Evolutionary conservation across 2,888 invertebrate species (phyloP).

Genomic region (Portevinia maculata): DNA sequence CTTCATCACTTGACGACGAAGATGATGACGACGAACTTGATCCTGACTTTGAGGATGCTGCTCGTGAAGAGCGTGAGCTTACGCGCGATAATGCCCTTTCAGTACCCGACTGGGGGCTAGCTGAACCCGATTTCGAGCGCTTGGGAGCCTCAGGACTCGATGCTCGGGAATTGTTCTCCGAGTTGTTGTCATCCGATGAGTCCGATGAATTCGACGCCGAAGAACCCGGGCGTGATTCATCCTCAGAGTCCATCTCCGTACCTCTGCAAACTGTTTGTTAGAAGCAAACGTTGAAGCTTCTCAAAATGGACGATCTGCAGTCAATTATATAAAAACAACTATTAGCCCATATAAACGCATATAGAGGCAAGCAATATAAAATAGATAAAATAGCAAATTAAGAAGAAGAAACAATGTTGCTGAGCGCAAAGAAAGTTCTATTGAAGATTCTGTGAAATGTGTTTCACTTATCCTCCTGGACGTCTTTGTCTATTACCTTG

Average conservation of each 20-base stretch:
- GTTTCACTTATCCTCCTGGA: constrained; percentile 9
- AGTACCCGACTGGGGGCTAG: constrained; percentile 58
- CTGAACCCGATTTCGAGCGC: constrained; percentile 75
- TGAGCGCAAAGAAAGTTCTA: neutral
- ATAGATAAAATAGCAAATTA: constrained; percentile 3
- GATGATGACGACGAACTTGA: constrained; percentile 79
- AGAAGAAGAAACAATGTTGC: constrained; percentile 10
- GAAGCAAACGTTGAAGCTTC: constrained; percentile 57
- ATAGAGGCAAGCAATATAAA: neutral
- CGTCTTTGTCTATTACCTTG: neutral
- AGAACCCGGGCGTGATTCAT: constrained; percentile 81
- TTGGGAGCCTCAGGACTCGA: constrained; percentile 75
- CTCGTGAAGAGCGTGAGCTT: constrained; percentile 80
- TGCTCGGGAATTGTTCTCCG: constrained; percentile 81
- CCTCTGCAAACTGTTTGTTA: constrained; percentile 25
- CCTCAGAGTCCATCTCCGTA: constrained; percentile 77
- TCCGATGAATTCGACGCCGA: constrained; percentile 83
- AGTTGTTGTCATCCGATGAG: constrained; percentile 82
- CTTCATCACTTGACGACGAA: constrained; percentile 72
- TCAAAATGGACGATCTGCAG: constrained; percentile 56
- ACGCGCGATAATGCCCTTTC: constrained; percentile 78
- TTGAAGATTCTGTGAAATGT: neutral
- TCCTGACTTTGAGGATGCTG: constrained; percentile 77
- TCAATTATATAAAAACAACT: constrained; percentile 52
- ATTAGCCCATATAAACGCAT: constrained; percentile 29